Evolutionary conservation across 53 echinoderm and acorn worm species (phyloP), one percentile per base, ranked within the genome.

Genomic region (Glandiceps talaboti): DNA sequence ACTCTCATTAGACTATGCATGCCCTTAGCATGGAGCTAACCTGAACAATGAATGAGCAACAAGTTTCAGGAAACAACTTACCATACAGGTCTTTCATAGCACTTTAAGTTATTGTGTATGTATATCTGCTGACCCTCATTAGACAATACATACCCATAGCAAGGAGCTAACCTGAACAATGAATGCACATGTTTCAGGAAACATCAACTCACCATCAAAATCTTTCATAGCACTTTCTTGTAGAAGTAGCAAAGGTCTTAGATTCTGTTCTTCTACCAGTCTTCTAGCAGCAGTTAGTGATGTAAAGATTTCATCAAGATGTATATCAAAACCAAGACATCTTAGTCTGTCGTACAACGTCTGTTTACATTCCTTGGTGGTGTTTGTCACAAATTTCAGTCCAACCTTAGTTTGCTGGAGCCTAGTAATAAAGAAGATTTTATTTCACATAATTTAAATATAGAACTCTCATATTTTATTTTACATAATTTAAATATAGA

Each of bases 351-450:
- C 45, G 77, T 93, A 88, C 32, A 97, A 89, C 32, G 79, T 87
- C 1, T 28, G 12, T 75, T 88, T 86, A 77, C 97, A 90, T 80
- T 97, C 97, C 75, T 97, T 97, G 64, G 93, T 97, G 25, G 97
- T 97, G 74, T 97, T 97, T 77, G 93, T 97, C 29, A 97, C 97
- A 97, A 97, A 97, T 77, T 89, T 91, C 33, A 97, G 79, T 30
- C 6, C 6, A 45, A 45, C 6, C 6, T 45, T 45, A 28, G 85
- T 80, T 81, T 87, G 77, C 79, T 88, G 77, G 32, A 97, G 81
- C 79, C 97, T 97, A n/a, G n/a, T n/a, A n/a, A n/a, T n/a, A n/a
- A n/a, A 33, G 28, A 80, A 33, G 28, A 25, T 25, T 27, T 27
- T 1, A 14, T 14, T 28, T 80, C 32, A n/a, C 30, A 28, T 33